Evolutionary conservation across 2,113 vertebrate species (phyloP), one percentile per base, ranked within the genome.

Genomic region (Channa maculata): DNA sequence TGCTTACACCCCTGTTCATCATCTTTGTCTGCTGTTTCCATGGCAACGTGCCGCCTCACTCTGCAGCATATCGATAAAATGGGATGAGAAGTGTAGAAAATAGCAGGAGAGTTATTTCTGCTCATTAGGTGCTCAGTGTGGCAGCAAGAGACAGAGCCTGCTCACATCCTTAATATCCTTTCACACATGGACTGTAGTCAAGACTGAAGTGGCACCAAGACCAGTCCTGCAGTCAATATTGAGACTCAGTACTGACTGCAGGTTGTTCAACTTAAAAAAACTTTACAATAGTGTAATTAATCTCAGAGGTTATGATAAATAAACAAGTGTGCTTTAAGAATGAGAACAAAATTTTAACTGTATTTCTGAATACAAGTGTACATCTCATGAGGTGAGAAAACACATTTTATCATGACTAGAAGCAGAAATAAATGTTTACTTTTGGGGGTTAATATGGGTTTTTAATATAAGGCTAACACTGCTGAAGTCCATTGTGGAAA

Each of bases 1-100:
- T 48, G 0, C 76, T 52, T 58, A 71, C 73, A 70, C 62, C 71
- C 75, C 41, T 44, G 75, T 63, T 83, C 60, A n/a, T 52, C 62
- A 61, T 63, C 86, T 86, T 88, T 82, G 80, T 84, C 90, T 92
- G 75, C 83, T 86, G 92, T 94, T 93, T 91, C 93, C 90, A 93
- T 93, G 88, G 86, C 75, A 90, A 94, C 91, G 6, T 76, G 70
- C 86, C 83, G 75, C 82, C 84, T 80, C 79, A 55, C 77, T 86
- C 83, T 33, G 39, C 77, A 36, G 57, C 73, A 59, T 71, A 79
- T 86, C 46, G 75, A 88, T 73, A 81, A 83, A 88, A 78, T 45
- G 8, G 59, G 69, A 53, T 48, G 71, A 61, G 69, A 82, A 79
- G 71, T 38, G n/a, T 8, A 54, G 78, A 80, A 79, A 84, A 79